Conservation (phyloP, 1,140 invertebrate species). For the Brachionus sp. region DNA sequence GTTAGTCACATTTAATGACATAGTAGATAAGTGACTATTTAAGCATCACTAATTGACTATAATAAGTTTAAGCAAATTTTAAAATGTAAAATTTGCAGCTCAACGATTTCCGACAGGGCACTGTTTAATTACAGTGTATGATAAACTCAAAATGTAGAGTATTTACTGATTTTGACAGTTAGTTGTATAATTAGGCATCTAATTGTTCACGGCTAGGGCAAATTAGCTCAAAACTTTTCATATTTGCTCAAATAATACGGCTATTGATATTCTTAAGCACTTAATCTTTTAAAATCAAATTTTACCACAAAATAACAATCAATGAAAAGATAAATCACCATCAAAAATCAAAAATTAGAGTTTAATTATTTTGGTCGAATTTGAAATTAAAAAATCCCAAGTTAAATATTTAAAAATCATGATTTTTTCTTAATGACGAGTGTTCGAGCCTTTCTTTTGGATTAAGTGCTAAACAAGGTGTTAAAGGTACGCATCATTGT, state of each 20-base stretch:
- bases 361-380: conserved; percentile 14
- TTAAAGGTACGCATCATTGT: conserved; percentile 22
- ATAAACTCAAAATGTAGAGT: conserved; percentile 14
- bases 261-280: conserved; percentile 9
- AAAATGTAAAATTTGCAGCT: neutral
- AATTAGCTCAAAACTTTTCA: neutral
- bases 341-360: conserved; percentile 6
- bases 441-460: conserved; percentile 13
- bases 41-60: neutral
- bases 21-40: neutral
- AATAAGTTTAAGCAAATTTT: neutral
- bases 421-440: conserved; percentile 20
- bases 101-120: conserved; percentile 3
- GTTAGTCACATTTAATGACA: neutral
- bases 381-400: neutral
- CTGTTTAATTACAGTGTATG: conserved; percentile 22
- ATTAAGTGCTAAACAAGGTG: conserved; percentile 14
- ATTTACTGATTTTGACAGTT: conserved; percentile 39
- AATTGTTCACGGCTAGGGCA: neutral
- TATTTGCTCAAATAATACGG: conserved; percentile 3
- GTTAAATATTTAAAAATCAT: conserved; percentile 40
- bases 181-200: conserved; percentile 17
- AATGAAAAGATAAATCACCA: conserved; percentile 20
- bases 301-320: conserved; percentile 11
- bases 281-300: conserved; percentile 41